Percentiles rank a stretch among this genome's conserved stretches.
These are phyloP conservation scores for Acanthornis magna DNA, from an alignment of 2,797 vertebrate genomes.

Conservation along the genomic window DNA sequence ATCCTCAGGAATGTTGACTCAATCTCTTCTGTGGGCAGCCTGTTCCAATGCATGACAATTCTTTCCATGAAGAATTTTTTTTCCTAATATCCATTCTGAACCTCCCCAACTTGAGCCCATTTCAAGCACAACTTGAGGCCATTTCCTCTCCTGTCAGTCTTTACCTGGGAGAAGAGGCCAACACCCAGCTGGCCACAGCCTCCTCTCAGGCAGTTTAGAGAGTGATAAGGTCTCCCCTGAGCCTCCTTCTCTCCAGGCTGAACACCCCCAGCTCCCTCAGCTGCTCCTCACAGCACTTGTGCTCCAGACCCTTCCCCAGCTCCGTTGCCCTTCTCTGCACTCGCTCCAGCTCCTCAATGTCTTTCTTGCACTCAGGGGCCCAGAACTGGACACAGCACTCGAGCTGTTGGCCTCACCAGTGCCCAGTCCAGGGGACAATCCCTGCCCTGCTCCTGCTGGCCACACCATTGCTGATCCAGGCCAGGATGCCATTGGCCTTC, in stretches of 20 bases:
- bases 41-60: neutral
- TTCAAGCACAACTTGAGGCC: neutral
- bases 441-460: neutral
- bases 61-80: neutral
- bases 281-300: neutral
- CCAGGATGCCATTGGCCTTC: neutral
- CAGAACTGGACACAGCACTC: neutral
- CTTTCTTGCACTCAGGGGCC: neutral
- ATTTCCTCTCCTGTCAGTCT: neutral
- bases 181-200: accelerated
- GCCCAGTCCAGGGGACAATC: neutral
- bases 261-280: neutral
- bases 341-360: neutral
- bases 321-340: neutral
- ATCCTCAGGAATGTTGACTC: neutral
- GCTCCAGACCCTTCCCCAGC: neutral
- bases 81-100: neutral
- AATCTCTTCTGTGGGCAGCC: neutral
- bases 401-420: neutral
- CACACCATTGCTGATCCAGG: neutral
- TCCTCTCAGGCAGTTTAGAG: accelerated
- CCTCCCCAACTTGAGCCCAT: neutral
- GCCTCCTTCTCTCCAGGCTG: neutral
- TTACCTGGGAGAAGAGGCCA: too few relatives aligned
- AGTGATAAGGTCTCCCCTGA: neutral